A percentile compares a stretch with the other conserved stretches of the same genome.
Conservation (phyloP, 1,140 invertebrate species). For the Gryon sp. region DNA sequence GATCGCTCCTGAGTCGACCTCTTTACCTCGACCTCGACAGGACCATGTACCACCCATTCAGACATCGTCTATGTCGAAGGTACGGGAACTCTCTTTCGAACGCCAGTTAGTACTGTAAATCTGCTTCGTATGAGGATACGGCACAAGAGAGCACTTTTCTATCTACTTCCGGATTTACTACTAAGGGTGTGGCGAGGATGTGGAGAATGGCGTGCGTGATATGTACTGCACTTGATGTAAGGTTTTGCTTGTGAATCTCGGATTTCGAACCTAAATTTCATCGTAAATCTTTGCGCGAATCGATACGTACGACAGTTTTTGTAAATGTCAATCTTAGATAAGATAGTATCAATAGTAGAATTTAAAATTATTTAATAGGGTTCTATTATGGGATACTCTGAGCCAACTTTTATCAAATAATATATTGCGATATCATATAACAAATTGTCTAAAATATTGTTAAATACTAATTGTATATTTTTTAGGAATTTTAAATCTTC, state of each 20-base stretch:
- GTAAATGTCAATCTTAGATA: slow-evolving; percentile 14
- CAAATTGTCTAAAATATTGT: too few species aligned
- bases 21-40: slow-evolving; percentile 73
- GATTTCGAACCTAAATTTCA: slow-evolving; percentile 11
- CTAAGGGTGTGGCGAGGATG: slow-evolving; percentile 13
- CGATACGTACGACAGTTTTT: slow-evolving; percentile 26
- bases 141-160: slow-evolving; percentile 5
- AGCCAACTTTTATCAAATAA: too few species aligned
- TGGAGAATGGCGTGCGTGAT: background rate
- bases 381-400: background rate
- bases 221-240: slow-evolving; percentile 11
- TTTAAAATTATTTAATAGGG: slow-evolving; percentile 13
- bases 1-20: slow-evolving; percentile 85
- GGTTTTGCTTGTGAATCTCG: slow-evolving; percentile 21
- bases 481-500: too few species aligned
- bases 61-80: slow-evolving; percentile 65
- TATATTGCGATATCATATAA: too few species aligned
- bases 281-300: slow-evolving; percentile 30
- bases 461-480: too few species aligned
- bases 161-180: slow-evolving; percentile 22
- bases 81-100: slow-evolving; percentile 28
- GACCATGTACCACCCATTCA: slow-evolving; percentile 78
- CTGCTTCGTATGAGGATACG: slow-evolving; percentile 38
- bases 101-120: slow-evolving; percentile 46
- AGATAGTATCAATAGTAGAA: slow-evolving; percentile 5